Percentiles rank a stretch among this genome's conserved stretches.
Evolutionary conservation across 2,888 invertebrate genomes (phyloP).

Genomic region (Hybos culiciformis): DNA sequence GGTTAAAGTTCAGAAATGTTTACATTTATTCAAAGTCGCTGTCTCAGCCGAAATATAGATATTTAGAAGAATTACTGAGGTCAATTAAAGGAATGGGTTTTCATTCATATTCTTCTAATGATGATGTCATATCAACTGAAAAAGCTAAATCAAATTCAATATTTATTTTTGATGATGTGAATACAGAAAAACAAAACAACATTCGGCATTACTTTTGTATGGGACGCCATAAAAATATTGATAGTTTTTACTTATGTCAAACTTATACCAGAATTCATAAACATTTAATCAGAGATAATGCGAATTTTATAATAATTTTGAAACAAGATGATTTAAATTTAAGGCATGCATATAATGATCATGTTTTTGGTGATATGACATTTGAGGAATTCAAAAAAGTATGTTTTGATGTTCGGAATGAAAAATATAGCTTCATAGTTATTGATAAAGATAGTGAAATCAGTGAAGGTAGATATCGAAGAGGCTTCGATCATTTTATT

Average conservation of each 20-base stretch:
- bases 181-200: conserved; percentile 21
- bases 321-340: conserved; percentile 25
- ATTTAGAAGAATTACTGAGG: conserved; percentile 9
- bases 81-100: no score
- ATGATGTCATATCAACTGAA: conserved; percentile 7
- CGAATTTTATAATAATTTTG: conserved; percentile 23
- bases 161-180: no score
- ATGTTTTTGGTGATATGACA: conserved; percentile 14
- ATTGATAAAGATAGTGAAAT: conserved; percentile 19
- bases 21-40: conserved; percentile 22
- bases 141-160: conserved; percentile 20
- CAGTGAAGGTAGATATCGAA: conserved; percentile 20
- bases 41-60: conserved; percentile 15
- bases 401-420: conserved; percentile 21
- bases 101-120: no score
- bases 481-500: conserved; percentile 17
- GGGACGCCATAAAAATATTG: conserved; percentile 22
- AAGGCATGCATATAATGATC: conserved; percentile 12
- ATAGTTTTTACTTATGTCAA: conserved; percentile 24
- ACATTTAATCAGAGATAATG: conserved; percentile 24
- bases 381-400: conserved; percentile 19
- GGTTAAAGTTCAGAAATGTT: conserved; percentile 24
- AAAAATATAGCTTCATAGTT: conserved; percentile 19
- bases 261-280: conserved; percentile 24
- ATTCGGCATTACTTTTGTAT: conserved; percentile 21